Conservation (phyloP, 2,888 invertebrate species). For the Crocallis elinguaria region DNA sequence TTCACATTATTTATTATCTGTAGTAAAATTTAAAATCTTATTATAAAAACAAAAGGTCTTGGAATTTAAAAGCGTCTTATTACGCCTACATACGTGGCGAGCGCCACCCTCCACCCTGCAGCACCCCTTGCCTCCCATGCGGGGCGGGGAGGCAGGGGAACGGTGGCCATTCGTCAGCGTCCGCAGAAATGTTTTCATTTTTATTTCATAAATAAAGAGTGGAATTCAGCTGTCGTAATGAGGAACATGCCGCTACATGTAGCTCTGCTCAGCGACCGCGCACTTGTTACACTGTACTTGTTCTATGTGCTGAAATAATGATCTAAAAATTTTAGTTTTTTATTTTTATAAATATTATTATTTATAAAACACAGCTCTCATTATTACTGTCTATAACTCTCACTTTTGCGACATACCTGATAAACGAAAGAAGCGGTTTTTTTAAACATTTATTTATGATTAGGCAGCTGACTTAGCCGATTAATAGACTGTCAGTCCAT, state of each 20-base stretch:
- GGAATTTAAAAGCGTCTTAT: conserved; percentile 47
- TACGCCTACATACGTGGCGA: conserved; percentile 37
- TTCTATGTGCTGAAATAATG: conserved; percentile 16
- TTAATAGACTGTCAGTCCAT: no score
- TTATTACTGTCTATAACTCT: no score
- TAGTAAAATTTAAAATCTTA: not conserved
- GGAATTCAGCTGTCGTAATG: conserved; percentile 70
- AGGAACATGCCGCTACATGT: conserved; percentile 38
- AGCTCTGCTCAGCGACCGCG: not conserved
- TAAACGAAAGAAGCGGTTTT: no score
- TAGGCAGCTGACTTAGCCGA: no score
- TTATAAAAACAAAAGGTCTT: conserved; percentile 2
- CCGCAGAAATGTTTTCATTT: conserved; percentile 81
- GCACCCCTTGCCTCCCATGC: conserved; percentile 22
- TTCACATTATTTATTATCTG: not conserved
- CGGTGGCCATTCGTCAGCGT: conserved; percentile 70
- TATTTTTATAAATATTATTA: no score
- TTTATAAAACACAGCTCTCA: no score
- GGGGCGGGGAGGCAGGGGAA: conserved; percentile 29
- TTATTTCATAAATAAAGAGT: conserved; percentile 82
- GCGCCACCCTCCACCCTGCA: conserved; percentile 24
- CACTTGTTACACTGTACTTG: conserved; percentile 21
- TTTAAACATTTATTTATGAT: no score
- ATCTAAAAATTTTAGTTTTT: not conserved
- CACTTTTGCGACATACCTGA: no score